Base-by-base conservation (phyloP, 2,888 invertebrate species). In the Xestia ashworthii region DNA sequence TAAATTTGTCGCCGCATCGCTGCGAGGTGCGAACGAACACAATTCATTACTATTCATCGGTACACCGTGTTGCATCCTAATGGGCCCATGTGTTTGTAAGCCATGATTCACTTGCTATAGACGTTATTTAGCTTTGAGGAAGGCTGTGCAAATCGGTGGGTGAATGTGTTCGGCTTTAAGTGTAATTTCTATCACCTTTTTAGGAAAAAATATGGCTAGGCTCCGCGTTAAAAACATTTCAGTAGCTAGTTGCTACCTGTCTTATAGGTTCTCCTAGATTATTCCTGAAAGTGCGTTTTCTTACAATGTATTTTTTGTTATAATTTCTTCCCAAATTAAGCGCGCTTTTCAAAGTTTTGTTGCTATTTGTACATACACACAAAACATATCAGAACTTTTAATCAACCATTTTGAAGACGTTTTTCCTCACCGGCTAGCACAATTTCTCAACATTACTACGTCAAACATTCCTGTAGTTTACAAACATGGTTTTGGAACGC, bases 381-480 rank as follows among this genome's bases (percentile, higher is more conserved):
- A 53, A 69, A 62, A 53, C 41, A n/a, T 16, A 3, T 66, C 6
- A 1, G 41, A 50, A 70, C 12, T 68, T 46, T 19, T 14, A 71
- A 32, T 16, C 19, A 8, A 69, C 38, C 62, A 9, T 76, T 68
- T 82, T 70, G 46, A 72, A 58, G 25, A 74, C 50, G 58, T 82
- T 78, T 78, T 78, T 87, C 89, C 87, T 89, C 83, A 83, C 89
- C 89, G 90, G 90, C 90, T 89, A 91, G 91, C 89, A 89, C 90
- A 91, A 92, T 92, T 90, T 91, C 89, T 86, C 89, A 91, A 93
- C 91, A 92, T 90, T 90, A 91, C 89, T 84, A 92, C 91, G 92
- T 92, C 93, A 88, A 85, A 86, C 82, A 90, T 89, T 89, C 86
- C 83, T 88, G 89, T 86, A 87, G 82, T 72, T 87, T 87, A 90